Evolutionary conservation across 2,797 vertebrate genomes (phyloP).

Genomic region (Gastrophryne carolinensis): DNA sequence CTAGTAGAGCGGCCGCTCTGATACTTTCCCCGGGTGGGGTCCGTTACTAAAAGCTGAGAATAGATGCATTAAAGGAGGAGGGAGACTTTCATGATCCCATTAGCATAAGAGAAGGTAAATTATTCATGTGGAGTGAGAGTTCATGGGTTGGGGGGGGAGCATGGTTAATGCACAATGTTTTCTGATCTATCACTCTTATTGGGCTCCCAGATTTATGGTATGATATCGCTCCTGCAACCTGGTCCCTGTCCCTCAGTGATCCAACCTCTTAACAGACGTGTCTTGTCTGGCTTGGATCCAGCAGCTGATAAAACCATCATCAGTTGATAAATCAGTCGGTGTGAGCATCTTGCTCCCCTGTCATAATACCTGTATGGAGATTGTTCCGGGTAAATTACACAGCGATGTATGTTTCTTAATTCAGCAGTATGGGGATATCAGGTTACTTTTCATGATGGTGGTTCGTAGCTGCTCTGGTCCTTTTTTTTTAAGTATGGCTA

Average conservation of each 20-base stretch:
- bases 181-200: constrained; percentile 96
- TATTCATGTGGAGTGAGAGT: constrained; percentile 98
- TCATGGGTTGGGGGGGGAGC: constrained; percentile 99
- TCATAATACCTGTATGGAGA: not conserved
- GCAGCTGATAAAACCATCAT: constrained; percentile 93
- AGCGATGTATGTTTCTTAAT: not conserved
- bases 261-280: constrained; percentile 82
- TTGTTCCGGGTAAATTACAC: not conserved
- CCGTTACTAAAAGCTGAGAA: constrained; percentile 93
- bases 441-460: not conserved
- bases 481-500: not conserved
- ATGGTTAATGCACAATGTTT: constrained; percentile 99
- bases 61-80: constrained; percentile 86
- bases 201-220: constrained; percentile 97
- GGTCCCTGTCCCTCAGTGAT: constrained; percentile 75
- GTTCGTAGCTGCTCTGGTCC: not conserved
- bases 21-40: constrained; percentile 86
- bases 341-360: not conserved
- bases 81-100: constrained; percentile 99
- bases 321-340: constrained; percentile 27
- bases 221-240: constrained; percentile 85
- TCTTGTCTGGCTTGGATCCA: constrained; percentile 96
- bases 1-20: constrained; percentile 75
- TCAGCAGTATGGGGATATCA: not conserved
- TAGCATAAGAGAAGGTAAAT: constrained; percentile 99